phyloP scores from a whole-genome alignment of 2,797 vertebrate species.

The Sebastes hubbsi region DNA sequence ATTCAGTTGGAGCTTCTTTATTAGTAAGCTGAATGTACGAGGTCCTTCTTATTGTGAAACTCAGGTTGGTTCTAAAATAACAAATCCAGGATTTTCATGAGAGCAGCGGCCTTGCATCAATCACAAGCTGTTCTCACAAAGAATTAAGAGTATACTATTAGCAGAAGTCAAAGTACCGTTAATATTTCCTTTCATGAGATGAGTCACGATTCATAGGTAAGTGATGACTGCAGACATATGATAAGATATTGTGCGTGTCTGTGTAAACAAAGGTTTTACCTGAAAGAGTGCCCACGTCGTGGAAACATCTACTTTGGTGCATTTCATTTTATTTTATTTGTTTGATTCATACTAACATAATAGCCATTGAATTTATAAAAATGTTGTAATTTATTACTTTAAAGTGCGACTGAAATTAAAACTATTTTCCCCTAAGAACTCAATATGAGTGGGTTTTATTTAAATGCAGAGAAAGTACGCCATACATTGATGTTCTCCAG shows the following conservation, averaged over 20 bases:
- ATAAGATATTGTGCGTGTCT: not conserved
- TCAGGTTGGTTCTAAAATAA: conserved; percentile 16
- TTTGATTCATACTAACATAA: not conserved
- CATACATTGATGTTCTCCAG: not conserved
- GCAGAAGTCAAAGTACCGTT: conserved; percentile 11
- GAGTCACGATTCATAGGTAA: conserved; percentile 19
- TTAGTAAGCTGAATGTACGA: conserved; percentile 26
- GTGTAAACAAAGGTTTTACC: not conserved
- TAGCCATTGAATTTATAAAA: not conserved
- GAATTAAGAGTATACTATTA: conserved; percentile 13
- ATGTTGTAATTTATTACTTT: not conserved
- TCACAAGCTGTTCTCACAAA: conserved; percentile 1
- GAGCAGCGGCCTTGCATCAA: not conserved
- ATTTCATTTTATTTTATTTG: not conserved
- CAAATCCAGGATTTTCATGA: conserved; percentile 28
- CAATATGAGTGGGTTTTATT: not conserved
- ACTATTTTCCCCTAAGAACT: not conserved
- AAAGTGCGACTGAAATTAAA: not conserved
- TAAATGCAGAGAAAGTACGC: not conserved
- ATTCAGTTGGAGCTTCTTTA: conserved; percentile 26
- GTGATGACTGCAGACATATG: not conserved
- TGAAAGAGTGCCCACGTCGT: not conserved
- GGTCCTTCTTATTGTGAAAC: conserved; percentile 7
- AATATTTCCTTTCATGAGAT: conserved; percentile 12
- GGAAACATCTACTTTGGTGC: too few species aligned